These are phyloP conservation scores for Cirrhinus mrigala DNA, from an alignment of 2,797 vertebrate genomes.

Conservation along the genomic window DNA sequence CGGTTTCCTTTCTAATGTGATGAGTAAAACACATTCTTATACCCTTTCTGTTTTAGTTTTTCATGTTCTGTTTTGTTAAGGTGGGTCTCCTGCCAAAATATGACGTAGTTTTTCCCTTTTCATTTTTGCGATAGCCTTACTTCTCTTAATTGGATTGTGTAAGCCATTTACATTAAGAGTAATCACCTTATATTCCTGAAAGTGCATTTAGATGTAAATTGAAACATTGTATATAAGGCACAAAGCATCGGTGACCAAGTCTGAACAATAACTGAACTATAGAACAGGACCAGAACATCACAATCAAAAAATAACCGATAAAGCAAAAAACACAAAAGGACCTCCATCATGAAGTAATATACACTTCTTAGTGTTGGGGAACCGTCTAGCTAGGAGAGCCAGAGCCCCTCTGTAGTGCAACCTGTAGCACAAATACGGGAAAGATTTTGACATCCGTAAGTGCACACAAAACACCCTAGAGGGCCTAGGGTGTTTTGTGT, in stretches of 20 bases:
- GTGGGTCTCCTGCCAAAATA: neutral
- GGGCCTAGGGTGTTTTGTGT: neutral
- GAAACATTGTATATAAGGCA: too few species aligned
- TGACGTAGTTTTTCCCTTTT: too few species aligned
- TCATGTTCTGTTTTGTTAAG: neutral
- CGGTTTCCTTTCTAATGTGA: neutral
- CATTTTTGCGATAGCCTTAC: too few species aligned
- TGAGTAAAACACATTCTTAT: neutral
- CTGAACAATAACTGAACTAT: too few species aligned
- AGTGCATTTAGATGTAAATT: too few species aligned
- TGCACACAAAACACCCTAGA: too few species aligned
- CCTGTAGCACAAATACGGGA: neutral
- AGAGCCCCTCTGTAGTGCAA: neutral
- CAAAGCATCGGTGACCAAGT: too few species aligned
- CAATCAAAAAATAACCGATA: neutral
- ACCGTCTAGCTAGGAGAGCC: neutral
- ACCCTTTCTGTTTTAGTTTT: neutral
- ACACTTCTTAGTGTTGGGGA: neutral
- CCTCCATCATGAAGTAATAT: neutral
- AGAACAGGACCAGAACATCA: neutral
- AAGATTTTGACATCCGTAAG: too few species aligned
- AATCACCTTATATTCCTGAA: too few species aligned
- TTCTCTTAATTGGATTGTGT: too few species aligned
- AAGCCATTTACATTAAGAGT: too few species aligned
- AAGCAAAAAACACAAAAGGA: neutral